Percentiles rank a stretch among this genome's conserved stretches.
These are phyloP conservation scores for Anguilla marmorata DNA, from an alignment of 2,797 vertebrate genomes.

Conservation along the genomic window DNA sequence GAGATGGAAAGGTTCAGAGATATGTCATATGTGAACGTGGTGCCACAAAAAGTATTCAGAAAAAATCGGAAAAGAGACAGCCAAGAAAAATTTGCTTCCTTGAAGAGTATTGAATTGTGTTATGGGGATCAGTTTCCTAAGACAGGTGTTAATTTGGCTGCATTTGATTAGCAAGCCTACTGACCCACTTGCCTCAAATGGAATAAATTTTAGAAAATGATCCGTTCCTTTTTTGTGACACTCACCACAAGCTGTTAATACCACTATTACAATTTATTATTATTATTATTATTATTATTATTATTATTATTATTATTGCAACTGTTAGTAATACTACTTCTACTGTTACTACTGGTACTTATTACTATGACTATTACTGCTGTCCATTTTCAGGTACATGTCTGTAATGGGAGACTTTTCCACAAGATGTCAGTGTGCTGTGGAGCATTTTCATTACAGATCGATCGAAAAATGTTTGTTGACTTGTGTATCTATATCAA, in stretches of 20 bases:
- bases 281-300: conserved; percentile 56
- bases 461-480: conserved; percentile 50
- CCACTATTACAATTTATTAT: conserved; percentile 31
- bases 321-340: conserved; percentile 74
- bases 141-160: conserved; percentile 61
- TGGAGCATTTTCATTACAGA: conserved; percentile 79
- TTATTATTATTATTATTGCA: conserved; percentile 64
- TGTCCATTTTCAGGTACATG: conserved; percentile 71
- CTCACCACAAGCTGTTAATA: conserved; percentile 12
- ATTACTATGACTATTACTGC: conserved; percentile 72
- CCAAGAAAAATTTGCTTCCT: conserved; percentile 18
- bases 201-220: conserved; percentile 6
- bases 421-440: conserved; percentile 80
- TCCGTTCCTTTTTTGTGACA: conserved; percentile 24
- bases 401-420: conserved; percentile 73
- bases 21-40: not conserved
- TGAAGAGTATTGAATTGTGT: not conserved
- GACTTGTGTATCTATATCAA: conserved; percentile 37
- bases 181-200: conserved; percentile 57
- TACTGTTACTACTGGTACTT: conserved; percentile 76
- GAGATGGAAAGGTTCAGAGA: not conserved
- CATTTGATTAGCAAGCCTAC: conserved; percentile 68
- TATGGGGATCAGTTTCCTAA: conserved; percentile 61
- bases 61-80: conserved; percentile 21
- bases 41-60: not conserved